Evolutionary conservation across 2,888 invertebrate genomes (phyloP), one percentile per base, ranked within the genome.

Genomic region (Heliconius hortense): DNA sequence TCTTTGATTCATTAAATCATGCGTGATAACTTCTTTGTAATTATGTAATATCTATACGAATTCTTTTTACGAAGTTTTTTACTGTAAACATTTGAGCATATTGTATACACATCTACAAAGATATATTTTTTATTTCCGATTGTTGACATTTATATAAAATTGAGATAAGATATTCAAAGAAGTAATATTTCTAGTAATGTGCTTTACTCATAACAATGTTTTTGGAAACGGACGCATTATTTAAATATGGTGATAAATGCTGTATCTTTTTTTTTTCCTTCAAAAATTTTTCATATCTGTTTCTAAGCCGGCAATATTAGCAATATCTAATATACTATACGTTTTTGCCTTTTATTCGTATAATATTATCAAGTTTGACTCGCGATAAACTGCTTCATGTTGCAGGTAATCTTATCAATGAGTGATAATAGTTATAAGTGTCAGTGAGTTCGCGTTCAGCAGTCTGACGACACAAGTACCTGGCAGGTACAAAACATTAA

Each of bases 351-450:
- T 89, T 85, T 88, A 86, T 89, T 88, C 89, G 86, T 87, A 87
- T 82, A 82, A 83, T 85, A 89, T 91, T 92, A 93, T 93, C 92
- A 83, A 84, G 82, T 85, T 88, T 90, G 92, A 92, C 91, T 92
- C 89, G 89, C 85, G 93, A 93, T 93, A 94, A 93, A 91, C 88
- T 87, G 80, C 83, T 87, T 89, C 87, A 90, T 91, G 89, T 90
- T 88, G 88, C 86, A 83, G 84, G 89, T 90, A 91, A 91, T 93
- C 92, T 94, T 94, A 94, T 94, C 94, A 90, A 87, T 87, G 87
- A 89, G 88, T 92, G 93, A 94, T 94, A 94, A 90, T 89, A 90
- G 91, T 90, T 91, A 90, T 91, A 92, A 92, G 93, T 92, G 91
- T 92, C 92, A 94, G 93, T 93, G 90, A 94, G 93, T 88, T 90